phyloP scores from a whole-genome alignment of 64 coral and sea anemone species.

The Pachyseris speciosa region DNA sequence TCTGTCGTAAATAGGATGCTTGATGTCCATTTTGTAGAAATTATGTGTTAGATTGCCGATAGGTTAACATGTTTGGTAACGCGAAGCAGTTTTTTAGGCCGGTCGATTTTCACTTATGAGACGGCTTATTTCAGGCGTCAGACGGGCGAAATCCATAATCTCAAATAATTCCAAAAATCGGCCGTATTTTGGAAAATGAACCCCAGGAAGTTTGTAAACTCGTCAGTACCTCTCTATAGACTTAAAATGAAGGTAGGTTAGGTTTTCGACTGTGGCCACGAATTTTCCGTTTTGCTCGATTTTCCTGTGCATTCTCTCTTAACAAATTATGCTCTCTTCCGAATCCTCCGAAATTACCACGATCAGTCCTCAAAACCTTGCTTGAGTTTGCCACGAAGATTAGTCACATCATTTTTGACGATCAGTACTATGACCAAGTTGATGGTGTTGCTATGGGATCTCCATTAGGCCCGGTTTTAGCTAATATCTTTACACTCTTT shows the following conservation, averaged over 20 bases:
- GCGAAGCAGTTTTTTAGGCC: not conserved
- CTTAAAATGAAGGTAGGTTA: slow-evolving; percentile 50
- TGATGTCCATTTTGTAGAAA: not conserved
- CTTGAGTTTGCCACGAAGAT: no score
- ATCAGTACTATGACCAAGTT: no score
- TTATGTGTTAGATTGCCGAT: not conserved
- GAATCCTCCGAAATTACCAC: no score
- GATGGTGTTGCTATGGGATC: no score
- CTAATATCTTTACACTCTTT: no score
- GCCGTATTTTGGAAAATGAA: slow-evolving; percentile 47
- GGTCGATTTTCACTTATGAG: not conserved
- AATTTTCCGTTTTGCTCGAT: slow-evolving; percentile 30
- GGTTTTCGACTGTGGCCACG: slow-evolving; percentile 29
- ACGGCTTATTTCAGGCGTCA: slow-evolving; percentile 2
- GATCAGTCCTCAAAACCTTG: no score
- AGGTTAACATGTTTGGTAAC: not conserved
- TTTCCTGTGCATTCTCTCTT: slow-evolving; percentile 56
- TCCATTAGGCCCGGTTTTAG: no score
- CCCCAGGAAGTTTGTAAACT: slow-evolving; percentile 21
- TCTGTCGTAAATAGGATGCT: not conserved
- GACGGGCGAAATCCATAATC: slow-evolving; percentile 43
- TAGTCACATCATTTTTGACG: no score
- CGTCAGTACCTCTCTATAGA: slow-evolving; percentile 36
- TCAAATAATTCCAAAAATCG: slow-evolving; percentile 63
- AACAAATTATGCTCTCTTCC: no score